Conservation (phyloP, 2,797 vertebrate genomes). For the Hydrocynus forskahlii region DNA sequence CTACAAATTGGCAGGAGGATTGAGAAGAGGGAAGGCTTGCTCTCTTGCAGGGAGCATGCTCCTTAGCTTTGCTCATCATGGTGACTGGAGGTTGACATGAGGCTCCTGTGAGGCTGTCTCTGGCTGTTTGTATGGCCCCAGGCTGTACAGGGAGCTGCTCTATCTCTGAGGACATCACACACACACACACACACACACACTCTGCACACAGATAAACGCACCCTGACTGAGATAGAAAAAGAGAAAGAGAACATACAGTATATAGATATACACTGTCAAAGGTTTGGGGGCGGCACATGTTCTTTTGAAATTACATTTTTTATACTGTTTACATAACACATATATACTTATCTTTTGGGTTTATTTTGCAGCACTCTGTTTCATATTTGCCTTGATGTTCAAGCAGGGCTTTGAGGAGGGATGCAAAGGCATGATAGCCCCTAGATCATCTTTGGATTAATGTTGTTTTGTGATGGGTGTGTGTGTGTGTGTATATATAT, state of each 20-base stretch:
- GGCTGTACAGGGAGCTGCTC: conserved; percentile 59
- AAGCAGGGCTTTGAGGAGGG: too few species aligned
- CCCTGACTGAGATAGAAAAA: not conserved
- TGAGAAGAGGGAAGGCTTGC: conserved; percentile 25
- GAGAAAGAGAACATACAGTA: not conserved
- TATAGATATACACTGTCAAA: not conserved
- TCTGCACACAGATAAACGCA: conserved; percentile 23
- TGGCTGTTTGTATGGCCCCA: conserved; percentile 63
- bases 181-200: too few species aligned
- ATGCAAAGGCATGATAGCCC: too few species aligned
- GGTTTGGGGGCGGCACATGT: not conserved
- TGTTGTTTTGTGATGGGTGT: too few species aligned
- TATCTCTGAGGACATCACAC: conserved; percentile 65
- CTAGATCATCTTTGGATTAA: too few species aligned
- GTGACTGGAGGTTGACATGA: conserved; percentile 48
- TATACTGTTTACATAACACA: too few species aligned
- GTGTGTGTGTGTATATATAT: too few species aligned
- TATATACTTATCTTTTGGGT: too few species aligned
- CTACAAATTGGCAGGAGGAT: conserved; percentile 31
- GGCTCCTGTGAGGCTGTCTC: conserved; percentile 49
- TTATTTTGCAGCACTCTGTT: too few species aligned
- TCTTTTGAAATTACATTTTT: not conserved
- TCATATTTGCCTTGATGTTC: too few species aligned
- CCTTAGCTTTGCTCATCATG: conserved; percentile 41
- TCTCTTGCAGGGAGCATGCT: conserved; percentile 11